Base-by-base conservation (phyloP, 2,113 vertebrate genomes). In the Holacanthus passer region DNA sequence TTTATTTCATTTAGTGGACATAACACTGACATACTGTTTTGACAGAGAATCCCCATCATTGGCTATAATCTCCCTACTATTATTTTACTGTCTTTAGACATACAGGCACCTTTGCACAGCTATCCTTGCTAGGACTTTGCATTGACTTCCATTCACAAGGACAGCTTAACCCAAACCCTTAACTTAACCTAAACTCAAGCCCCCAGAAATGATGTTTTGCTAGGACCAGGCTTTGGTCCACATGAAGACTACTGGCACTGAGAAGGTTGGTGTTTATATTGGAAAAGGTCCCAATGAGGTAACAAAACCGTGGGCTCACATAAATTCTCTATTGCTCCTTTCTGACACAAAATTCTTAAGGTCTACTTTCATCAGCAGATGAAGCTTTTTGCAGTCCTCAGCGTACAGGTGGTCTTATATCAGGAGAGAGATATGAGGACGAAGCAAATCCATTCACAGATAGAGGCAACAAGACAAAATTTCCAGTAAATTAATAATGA, bases 301-400 rank as follows among this genome's bases (percentile, higher is more conserved):
- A n/a, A n/a, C n/a, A n/a, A n/a, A n/a, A n/a, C n/a, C n/a, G n/a
- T n/a, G n/a, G n/a, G n/a, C n/a, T 22, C 35, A 68, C 19, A 70
- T 17, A 69, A 16, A 27, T 43, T 27, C 31, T 12, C 45, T 31
- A 1, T 70, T 55, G 16, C 41, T 32, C 5, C 20, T 69, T 17
- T 41, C 7, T 20, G 11, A 6, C 1, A 12, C 24, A 14, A 37
- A 22, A 7, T 24, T 24, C 9, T 13, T 24, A 35, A n/a, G n/a
- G n/a, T n/a, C n/a, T n/a, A n/a, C n/a, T n/a, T 75, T 58, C 24
- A 56, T 58, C 24, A 43, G 59, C 43, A 66, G 31, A 70, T 50
- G 12, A n/a, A 32, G n/a, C 29, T n/a, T 31, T 11, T 79, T 32
- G 11, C 47, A 74, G 22, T 55, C 22, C 48, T 55, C 9, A 52